Conservation (phyloP, 2,113 vertebrate species). For the Pituophis catenifer region DNA sequence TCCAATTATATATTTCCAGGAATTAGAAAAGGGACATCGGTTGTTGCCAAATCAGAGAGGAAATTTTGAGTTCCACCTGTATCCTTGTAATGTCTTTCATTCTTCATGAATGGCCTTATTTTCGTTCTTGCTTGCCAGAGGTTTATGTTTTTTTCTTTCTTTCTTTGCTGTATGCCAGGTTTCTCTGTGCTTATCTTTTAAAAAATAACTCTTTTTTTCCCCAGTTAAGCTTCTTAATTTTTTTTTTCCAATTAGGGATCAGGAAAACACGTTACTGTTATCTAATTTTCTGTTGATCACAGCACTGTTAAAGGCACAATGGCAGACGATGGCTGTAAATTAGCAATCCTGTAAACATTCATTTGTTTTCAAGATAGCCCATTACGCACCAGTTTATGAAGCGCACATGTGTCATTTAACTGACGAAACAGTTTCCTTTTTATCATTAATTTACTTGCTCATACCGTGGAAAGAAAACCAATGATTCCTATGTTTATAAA, state of each 20-base stretch:
- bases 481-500: background rate
- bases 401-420: background rate
- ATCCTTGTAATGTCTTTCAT: background rate
- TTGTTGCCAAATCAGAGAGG: background rate
- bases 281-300: background rate
- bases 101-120: background rate
- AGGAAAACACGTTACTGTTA: background rate
- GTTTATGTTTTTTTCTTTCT: background rate
- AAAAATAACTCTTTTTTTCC: background rate
- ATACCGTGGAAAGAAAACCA: background rate
- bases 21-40: background rate
- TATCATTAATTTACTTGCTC: background rate
- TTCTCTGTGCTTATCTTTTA: background rate
- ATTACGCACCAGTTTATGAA: background rate
- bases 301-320: background rate
- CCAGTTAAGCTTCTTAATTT: background rate
- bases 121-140: background rate
- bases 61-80: background rate
- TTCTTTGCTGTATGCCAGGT: background rate
- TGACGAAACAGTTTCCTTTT: background rate
- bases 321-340: background rate
- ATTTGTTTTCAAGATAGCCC: background rate
- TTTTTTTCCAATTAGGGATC: background rate
- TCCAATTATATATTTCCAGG: background rate
- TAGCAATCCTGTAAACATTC: background rate